Percentiles rank a stretch among this genome's conserved stretches.
Conservation (phyloP, 1,140 invertebrate genomes). For the Psilanteris sp. region DNA sequence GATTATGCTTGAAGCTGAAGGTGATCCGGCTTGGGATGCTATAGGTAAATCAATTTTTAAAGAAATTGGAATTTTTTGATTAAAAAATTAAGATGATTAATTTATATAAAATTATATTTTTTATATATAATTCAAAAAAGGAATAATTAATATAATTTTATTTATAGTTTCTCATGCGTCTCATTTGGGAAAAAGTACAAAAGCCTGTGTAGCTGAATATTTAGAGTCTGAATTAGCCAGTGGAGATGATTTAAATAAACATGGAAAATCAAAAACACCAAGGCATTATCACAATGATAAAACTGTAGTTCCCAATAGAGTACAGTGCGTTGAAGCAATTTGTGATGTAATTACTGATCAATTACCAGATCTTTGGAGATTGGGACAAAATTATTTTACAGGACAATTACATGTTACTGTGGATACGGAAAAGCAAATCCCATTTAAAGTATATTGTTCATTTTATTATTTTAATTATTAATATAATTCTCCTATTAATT, state of each 20-base stretch:
- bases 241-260: conserved; percentile 65
- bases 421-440: conserved; percentile 84
- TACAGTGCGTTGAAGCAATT: conserved; percentile 87
- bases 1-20: conserved; percentile 85
- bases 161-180: conserved; percentile 75
- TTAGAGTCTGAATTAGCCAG: conserved; percentile 63
- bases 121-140: too few relatives aligned
- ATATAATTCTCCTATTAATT: too few relatives aligned
- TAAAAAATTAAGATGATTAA: too few relatives aligned
- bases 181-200: conserved; percentile 75
- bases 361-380: conserved; percentile 92
- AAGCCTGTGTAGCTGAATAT: conserved; percentile 69
- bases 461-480: too few relatives aligned
- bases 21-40: conserved; percentile 96
- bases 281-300: conserved; percentile 70
- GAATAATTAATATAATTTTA: neutral
- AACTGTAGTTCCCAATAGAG: conserved; percentile 79
- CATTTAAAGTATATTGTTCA: conserved; percentile 88
- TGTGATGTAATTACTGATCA: conserved; percentile 85
- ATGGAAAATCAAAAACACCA: conserved; percentile 63
- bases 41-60: conserved; percentile 50
- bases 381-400: conserved; percentile 93
- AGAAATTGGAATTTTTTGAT: too few relatives aligned
- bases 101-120: too few relatives aligned
- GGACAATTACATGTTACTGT: conserved; percentile 88